These are phyloP conservation scores for Aegotheles bennettii DNA, from an alignment of 2,113 vertebrate genomes.

Conservation along the genomic window DNA sequence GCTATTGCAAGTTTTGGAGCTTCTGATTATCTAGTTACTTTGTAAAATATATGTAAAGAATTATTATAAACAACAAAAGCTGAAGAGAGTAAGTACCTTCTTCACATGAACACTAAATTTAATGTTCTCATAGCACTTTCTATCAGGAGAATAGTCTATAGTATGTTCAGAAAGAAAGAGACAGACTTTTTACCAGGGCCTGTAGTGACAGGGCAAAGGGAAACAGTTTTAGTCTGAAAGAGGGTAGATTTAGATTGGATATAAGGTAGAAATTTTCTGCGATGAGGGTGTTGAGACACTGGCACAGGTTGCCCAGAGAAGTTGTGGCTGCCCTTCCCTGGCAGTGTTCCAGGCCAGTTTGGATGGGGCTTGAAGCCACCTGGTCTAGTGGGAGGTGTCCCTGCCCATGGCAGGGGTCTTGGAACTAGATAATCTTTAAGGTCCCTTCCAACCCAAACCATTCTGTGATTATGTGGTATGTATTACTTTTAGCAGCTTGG, in stretches of 20 bases:
- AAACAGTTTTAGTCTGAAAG: too few relatives aligned
- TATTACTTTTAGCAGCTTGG: neutral
- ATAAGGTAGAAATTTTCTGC: too few relatives aligned
- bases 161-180: neutral
- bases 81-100: neutral
- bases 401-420: accelerated
- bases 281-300: too few relatives aligned
- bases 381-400: neutral
- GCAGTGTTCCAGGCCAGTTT: neutral
- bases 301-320: neutral
- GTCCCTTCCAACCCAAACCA: neutral
- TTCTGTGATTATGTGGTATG: neutral
- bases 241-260: too few relatives aligned
- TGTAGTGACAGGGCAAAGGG: too few relatives aligned
- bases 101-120: neutral
- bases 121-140: neutral
- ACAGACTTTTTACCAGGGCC: too few relatives aligned
- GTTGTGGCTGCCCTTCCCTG: neutral
- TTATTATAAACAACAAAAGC: neutral
- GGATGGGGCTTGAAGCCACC: neutral
- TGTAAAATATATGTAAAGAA: neutral
- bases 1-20: neutral
- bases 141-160: neutral
- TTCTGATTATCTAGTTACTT: neutral
- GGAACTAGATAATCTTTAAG: neutral